These are phyloP conservation scores for Steatocranus sp. DNA, from an alignment of 2,797 vertebrate genomes.

Conservation along the genomic window DNA sequence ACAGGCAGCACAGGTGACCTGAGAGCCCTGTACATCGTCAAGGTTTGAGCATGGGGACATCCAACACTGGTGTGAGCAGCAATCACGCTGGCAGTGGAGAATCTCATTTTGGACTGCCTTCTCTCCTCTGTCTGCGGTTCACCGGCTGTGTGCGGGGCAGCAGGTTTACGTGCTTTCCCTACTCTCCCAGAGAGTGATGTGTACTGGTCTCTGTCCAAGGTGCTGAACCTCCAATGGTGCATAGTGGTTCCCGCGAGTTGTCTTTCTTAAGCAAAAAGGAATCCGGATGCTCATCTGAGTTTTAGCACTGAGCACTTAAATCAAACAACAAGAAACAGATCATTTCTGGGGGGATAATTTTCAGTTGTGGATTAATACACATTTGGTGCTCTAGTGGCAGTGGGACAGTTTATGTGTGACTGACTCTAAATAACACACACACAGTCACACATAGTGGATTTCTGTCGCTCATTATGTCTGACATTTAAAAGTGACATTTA, in stretches of 20 bases:
- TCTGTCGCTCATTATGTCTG: background rate
- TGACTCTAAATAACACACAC: background rate
- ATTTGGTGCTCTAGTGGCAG: background rate
- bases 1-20: slow-evolving; percentile 15
- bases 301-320: background rate
- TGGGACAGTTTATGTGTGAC: background rate
- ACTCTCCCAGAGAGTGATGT: background rate
- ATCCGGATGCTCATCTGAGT: background rate
- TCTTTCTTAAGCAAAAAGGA: background rate
- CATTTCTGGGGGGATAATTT: background rate
- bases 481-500: background rate
- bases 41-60: background rate
- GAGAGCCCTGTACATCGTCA: background rate
- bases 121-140: background rate
- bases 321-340: background rate
- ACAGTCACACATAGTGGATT: background rate
- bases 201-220: slow-evolving; percentile 4
- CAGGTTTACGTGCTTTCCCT: background rate
- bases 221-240: background rate
- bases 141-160: background rate
- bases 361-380: background rate
- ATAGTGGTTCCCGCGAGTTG: background rate
- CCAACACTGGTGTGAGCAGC: background rate
- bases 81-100: background rate
- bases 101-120: slow-evolving; percentile 16